A percentile compares a stretch with the other conserved stretches of the same genome.
Evolutionary conservation across 2,888 invertebrate genomes (phyloP).

Genomic region (Cloeon dipterum): DNA sequence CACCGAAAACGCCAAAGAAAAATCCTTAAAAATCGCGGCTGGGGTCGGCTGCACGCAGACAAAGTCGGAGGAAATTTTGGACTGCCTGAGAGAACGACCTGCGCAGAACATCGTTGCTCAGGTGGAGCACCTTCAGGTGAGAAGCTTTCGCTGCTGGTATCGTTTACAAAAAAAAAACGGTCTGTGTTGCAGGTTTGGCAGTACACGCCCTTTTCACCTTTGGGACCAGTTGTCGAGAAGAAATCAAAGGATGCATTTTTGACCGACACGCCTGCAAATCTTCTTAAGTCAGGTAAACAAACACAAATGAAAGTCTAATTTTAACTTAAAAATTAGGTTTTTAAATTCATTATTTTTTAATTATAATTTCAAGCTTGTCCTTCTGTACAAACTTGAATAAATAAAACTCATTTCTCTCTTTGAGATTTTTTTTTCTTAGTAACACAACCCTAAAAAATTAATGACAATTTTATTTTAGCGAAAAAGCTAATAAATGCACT

Average conservation of each 20-base stretch:
- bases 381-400: too few relatives aligned
- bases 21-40: constrained; percentile 29
- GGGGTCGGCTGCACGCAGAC: constrained; percentile 35
- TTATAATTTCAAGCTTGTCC: too few relatives aligned
- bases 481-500: too few relatives aligned
- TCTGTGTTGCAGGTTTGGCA: constrained; percentile 24
- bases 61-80: constrained; percentile 28
- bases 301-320: too few relatives aligned
- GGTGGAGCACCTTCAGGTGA: constrained; percentile 30
- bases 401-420: too few relatives aligned
- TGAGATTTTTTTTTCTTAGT: too few relatives aligned
- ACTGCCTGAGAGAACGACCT: constrained; percentile 36
- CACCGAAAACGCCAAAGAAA: constrained; percentile 29
- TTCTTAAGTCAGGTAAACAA: constrained; percentile 32
- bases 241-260: constrained; percentile 30
- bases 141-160: too few relatives aligned
- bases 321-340: too few relatives aligned
- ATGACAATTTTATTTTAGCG: too few relatives aligned
- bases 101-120: constrained; percentile 33
- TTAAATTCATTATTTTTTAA: too few relatives aligned
- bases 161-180: too few relatives aligned
- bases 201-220: constrained; percentile 45
- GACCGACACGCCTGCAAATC: constrained; percentile 34
- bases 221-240: constrained; percentile 43
- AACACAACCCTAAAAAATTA: too few relatives aligned